Percentiles rank a stretch among this genome's conserved stretches.
These are phyloP conservation scores for Melanotaenia duboulayi DNA, from an alignment of 2,113 vertebrate genomes.

Conservation along the genomic window DNA sequence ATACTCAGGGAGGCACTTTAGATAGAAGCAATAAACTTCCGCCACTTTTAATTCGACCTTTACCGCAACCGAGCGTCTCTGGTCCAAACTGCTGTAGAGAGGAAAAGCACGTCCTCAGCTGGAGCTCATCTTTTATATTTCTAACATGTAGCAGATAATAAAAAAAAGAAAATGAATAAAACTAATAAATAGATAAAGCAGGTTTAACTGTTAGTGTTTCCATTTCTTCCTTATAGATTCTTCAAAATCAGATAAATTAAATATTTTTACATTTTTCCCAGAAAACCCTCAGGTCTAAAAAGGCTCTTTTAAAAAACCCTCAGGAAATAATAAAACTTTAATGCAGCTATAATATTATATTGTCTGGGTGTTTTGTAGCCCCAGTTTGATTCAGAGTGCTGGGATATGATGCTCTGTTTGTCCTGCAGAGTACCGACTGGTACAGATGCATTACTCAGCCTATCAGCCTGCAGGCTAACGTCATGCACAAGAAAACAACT, in stretches of 20 bases:
- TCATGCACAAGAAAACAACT: constrained; percentile 53
- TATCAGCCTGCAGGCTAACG: constrained; percentile 46
- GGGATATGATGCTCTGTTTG: constrained; percentile 24
- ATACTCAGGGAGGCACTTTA: constrained; percentile 68
- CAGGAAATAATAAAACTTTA: too few species aligned
- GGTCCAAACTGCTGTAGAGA: not conserved
- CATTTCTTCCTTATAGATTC: too few species aligned
- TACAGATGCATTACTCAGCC: constrained; percentile 66
- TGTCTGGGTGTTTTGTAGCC: not conserved
- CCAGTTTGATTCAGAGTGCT: constrained; percentile 8
- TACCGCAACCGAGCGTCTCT: not conserved
- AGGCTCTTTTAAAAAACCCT: too few species aligned
- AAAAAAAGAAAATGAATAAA: not conserved
- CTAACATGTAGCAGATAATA: not conserved
- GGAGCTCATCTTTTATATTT: not conserved
- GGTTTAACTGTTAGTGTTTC: too few species aligned
- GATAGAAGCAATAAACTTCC: constrained; percentile 27
- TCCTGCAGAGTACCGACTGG: constrained; percentile 70
- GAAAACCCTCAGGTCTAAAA: too few species aligned
- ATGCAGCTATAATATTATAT: too few species aligned
- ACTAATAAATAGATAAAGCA: too few species aligned
- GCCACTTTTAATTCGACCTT: constrained; percentile 41
- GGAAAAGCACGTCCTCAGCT: not conserved
- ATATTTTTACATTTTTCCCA: too few species aligned
- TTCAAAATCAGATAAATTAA: too few species aligned